phyloP scores from a whole-genome alignment of 2,113 vertebrate species.

The Saimiri boliviensis region DNA sequence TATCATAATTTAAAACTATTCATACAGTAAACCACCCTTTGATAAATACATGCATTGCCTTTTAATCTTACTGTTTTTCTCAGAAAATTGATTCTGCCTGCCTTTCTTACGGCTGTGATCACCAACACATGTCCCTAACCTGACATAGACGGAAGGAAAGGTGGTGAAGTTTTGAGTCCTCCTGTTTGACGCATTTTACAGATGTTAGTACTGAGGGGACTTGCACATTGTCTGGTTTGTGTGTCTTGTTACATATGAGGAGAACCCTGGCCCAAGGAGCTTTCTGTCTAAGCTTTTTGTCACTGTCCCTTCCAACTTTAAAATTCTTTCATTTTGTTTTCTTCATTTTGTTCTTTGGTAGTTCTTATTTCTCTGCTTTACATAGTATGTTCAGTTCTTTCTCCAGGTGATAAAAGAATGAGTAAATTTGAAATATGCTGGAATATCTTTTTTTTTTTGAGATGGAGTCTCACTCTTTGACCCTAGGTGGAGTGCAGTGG shows the following conservation, averaged over 20 bases:
- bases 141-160: accelerated
- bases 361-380: background rate
- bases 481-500: no score
- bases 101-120: background rate
- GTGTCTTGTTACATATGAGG: background rate
- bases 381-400: background rate
- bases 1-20: background rate
- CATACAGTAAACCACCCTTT: background rate
- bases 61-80: background rate
- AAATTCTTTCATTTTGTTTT: background rate
- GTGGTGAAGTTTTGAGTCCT: no score
- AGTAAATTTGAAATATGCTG: background rate
- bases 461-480: no score
- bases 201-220: background rate
- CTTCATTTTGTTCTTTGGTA: background rate
- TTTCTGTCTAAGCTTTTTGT: background rate
- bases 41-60: background rate
- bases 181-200: background rate
- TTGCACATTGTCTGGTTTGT: accelerated
- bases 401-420: background rate
- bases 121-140: accelerated
- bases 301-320: background rate
- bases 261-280: background rate
- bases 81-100: background rate
- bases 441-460: background rate